Base-by-base conservation (phyloP, 2,113 vertebrate species). In the Thryonomys swinderianus region DNA sequence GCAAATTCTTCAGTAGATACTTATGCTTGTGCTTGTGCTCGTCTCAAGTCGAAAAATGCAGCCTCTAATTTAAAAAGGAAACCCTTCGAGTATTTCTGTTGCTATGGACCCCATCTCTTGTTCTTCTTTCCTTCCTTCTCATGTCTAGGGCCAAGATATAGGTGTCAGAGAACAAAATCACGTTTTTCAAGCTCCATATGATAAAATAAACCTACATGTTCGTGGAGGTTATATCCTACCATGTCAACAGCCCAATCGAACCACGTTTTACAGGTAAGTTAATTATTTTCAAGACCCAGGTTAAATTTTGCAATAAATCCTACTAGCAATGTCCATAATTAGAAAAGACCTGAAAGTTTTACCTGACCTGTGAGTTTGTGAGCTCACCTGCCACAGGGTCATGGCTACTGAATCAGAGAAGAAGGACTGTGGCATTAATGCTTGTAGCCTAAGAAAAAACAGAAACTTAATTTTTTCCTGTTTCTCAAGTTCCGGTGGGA, bases 181-280 rank as follows among this genome's bases (percentile, higher is more conserved):
- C 2, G 2, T 0, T 0, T 98, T 99, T 95, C 0, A 23, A 1
- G 83, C 98, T 80, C 94, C 98, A 25, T 94, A 95, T 32, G 17
- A 98, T 40, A 96, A 93, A 90, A 99, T 98, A 88, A 99, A 98
- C 91, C 97, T 99, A 34, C 98, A 99, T 71, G 89, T 99, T 11
- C 98, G 98, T 73, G 98, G 98, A 32, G 98, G 98, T 27, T 91
- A 98, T 78, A 98, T 99, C 59, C 95, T 99, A n/a, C 98, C 98
- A 13, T 99, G 98, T 94, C 98, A 99, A 94, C 96, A 98, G 25
- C 97, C 98, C 30, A 97, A 51, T 59, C 90, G n/a, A 27, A 98
- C 96, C 92, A 98, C 98, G 67, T 30, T 92, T 94, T 30, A 45
- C 21, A 98, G 98, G 98, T 98, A 71, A 91, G 48, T 13, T 3